These are phyloP conservation scores for Panthera uncia DNA, from an alignment of 2,113 vertebrate genomes.

Conservation along the genomic window DNA sequence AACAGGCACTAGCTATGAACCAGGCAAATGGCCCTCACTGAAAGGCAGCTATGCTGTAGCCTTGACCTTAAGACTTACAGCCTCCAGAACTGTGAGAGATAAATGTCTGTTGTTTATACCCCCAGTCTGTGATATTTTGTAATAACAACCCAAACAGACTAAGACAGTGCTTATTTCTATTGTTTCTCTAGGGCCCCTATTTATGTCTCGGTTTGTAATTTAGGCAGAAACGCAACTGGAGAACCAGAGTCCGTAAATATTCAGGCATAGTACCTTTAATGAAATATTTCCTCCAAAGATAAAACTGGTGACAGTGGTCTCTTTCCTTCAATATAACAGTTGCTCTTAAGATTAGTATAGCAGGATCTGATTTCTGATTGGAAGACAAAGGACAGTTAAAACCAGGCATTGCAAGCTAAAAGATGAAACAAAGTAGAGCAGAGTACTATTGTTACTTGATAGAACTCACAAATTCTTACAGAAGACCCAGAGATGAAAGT, in stretches of 20 bases:
- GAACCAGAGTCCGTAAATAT: background rate
- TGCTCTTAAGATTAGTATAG: background rate
- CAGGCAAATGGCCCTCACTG: background rate
- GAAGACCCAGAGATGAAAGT: background rate
- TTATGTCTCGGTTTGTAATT: background rate
- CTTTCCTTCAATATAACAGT: background rate
- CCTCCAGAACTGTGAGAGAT: background rate
- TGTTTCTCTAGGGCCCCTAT: background rate
- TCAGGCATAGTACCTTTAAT: background rate
- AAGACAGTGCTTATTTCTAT: background rate
- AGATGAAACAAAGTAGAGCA: background rate
- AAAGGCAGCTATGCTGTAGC: background rate
- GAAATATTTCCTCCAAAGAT: slow-evolving; percentile 24
- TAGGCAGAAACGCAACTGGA: background rate
- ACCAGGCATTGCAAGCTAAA: background rate
- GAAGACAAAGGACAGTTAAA: background rate
- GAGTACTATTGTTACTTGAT: background rate
- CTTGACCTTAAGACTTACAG: background rate
- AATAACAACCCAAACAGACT: background rate
- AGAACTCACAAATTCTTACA: background rate
- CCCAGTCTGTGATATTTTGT: background rate
- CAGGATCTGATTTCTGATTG: slow-evolving; percentile 9
- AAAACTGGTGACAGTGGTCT: background rate
- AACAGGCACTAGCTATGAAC: background rate
- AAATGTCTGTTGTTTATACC: background rate